Evolutionary conservation across 1,140 invertebrate genomes (phyloP).

Genomic region (Saccostrea glomerata): DNA sequence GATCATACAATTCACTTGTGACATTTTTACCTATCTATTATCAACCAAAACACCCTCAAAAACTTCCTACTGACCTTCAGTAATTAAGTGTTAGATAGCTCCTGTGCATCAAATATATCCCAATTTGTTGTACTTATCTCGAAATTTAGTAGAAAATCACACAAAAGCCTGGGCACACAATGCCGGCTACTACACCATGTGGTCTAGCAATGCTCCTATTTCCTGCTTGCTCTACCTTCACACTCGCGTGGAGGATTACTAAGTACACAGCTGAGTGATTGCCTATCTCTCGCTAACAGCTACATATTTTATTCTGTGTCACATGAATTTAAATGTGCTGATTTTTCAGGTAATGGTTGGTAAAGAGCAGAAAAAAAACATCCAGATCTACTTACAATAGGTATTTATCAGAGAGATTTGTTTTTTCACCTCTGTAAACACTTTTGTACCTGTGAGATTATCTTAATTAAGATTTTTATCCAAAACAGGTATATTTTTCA

Average conservation of each 20-base stretch:
- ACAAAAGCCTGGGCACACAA: not conserved
- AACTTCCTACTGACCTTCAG: slow-evolving; percentile 2
- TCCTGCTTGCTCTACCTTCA: slow-evolving; percentile 24
- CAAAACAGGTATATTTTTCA: not conserved
- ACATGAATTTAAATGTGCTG: slow-evolving; percentile 36
- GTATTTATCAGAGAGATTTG: slow-evolving; percentile 20
- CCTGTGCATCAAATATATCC: slow-evolving; percentile 1
- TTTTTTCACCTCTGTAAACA: slow-evolving; percentile 22
- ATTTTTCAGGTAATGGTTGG: slow-evolving; percentile 2
- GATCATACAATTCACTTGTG: slow-evolving; percentile 17
- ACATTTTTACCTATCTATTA: slow-evolving; percentile 1
- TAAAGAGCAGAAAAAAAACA: not conserved
- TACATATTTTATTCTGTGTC: slow-evolving; percentile 34
- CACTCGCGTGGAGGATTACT: not conserved
- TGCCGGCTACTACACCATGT: slow-evolving; percentile 21
- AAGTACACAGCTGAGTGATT: slow-evolving; percentile 29
- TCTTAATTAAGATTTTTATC: not conserved
- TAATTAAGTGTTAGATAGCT: not conserved
- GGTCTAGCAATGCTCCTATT: slow-evolving; percentile 14
- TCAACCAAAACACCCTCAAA: not conserved
- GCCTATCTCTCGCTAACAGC: slow-evolving; percentile 20
- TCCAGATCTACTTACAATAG: not conserved
- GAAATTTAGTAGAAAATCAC: not conserved
- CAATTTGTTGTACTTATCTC: not conserved
- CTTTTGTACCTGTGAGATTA: not conserved